These are phyloP conservation scores for Apistogramma diplotaenia DNA, from an alignment of 2,113 vertebrate species.

Conservation along the genomic window DNA sequence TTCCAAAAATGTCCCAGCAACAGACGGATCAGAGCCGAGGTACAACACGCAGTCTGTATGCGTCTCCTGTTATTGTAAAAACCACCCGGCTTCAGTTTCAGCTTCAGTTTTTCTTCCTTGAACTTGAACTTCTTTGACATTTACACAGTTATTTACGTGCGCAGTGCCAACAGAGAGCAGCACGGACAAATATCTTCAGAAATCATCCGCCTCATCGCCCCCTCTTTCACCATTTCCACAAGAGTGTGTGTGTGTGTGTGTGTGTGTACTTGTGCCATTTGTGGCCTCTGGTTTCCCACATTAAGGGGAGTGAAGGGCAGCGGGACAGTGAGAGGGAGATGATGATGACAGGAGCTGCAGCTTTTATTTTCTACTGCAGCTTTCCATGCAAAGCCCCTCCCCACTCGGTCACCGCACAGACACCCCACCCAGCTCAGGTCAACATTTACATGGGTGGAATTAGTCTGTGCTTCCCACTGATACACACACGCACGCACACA, in stretches of 20 bases:
- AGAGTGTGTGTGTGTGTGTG: neutral
- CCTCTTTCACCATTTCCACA: neutral
- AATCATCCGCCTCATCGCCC: slow-evolving; percentile 1
- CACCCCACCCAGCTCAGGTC: slow-evolving; percentile 66
- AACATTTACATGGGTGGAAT: slow-evolving; percentile 69
- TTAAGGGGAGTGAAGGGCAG: slow-evolving; percentile 11
- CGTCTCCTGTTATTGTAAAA: neutral
- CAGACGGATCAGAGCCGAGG: neutral
- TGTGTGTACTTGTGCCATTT: neutral
- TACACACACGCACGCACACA: slow-evolving; percentile 28
- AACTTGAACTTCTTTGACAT: slow-evolving; percentile 37
- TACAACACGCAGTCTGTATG: neutral
- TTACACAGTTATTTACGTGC: slow-evolving; percentile 27
- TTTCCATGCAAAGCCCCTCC: slow-evolving; percentile 42
- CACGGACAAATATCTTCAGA: slow-evolving; percentile 8
- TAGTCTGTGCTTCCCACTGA: slow-evolving; percentile 55
- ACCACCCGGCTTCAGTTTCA: neutral
- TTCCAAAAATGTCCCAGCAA: neutral
- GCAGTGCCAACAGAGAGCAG: slow-evolving; percentile 13
- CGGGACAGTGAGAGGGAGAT: slow-evolving; percentile 22
- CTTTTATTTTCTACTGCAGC: slow-evolving; percentile 53
- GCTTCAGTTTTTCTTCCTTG: slow-evolving; percentile 12
- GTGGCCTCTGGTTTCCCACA: slow-evolving; percentile 39
- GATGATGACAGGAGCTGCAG: slow-evolving; percentile 52
- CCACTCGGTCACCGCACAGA: slow-evolving; percentile 50